These are phyloP conservation scores for Poecilus cupreus DNA, from an alignment of 2,888 invertebrate genomes.

Conservation along the genomic window DNA sequence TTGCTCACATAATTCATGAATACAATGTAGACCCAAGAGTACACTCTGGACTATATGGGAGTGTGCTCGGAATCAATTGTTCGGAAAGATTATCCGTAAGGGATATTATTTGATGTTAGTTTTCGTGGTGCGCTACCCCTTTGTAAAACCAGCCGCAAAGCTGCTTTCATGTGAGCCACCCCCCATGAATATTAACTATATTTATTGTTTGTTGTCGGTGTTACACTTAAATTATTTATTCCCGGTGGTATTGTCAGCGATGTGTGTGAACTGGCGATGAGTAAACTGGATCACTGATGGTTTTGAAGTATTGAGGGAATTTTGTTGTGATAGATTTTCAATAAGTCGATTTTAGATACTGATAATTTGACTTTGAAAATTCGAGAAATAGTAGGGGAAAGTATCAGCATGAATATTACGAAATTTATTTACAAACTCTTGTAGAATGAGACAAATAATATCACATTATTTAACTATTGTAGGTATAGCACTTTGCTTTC, in stretches of 20 bases:
- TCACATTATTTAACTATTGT: too few relatives aligned
- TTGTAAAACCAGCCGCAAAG: slow-evolving; percentile 50
- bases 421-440: too few relatives aligned
- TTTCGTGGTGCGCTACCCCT: slow-evolving; percentile 50
- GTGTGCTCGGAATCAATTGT: slow-evolving; percentile 68
- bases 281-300: background rate
- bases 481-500: too few relatives aligned
- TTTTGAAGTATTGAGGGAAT: background rate
- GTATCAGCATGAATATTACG: too few relatives aligned
- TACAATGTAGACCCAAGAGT: background rate
- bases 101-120: slow-evolving; percentile 61
- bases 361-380: too few relatives aligned
- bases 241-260: slow-evolving; percentile 15
- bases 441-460: too few relatives aligned
- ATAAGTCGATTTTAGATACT: background rate
- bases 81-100: slow-evolving; percentile 71
- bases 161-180: slow-evolving; percentile 44
- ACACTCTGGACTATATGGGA: background rate
- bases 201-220: slow-evolving; percentile 59
- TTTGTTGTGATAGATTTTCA: background rate
- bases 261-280: background rate
- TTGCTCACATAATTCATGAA: background rate
- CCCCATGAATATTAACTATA: slow-evolving; percentile 57
- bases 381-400: too few relatives aligned
- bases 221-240: slow-evolving; percentile 59